A percentile compares a stretch with the other conserved stretches of the same genome.
These are phyloP conservation scores for Neopipo cinnamomea DNA, from an alignment of 2,113 vertebrate genomes.

Conservation along the genomic window DNA sequence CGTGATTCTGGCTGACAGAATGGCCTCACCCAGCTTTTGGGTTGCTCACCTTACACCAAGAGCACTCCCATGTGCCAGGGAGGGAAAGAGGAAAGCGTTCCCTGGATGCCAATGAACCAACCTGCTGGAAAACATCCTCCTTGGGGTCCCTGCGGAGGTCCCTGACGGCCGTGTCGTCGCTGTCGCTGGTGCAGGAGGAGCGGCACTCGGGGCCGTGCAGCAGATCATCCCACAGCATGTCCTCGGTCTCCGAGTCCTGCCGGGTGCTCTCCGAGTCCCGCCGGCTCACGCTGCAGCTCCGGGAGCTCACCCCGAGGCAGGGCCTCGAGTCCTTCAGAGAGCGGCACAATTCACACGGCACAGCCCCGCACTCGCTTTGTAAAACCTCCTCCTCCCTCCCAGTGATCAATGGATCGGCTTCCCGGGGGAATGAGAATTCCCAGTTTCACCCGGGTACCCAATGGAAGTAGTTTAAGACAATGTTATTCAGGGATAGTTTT, in stretches of 20 bases:
- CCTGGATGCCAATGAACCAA: neutral
- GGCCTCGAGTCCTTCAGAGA: conserved; percentile 55
- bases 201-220: conserved; percentile 89
- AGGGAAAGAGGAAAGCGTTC: too few relatives aligned
- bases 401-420: too few relatives aligned
- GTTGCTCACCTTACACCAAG: rapidly evolving
- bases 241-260: conserved; percentile 92
- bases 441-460: rapidly evolving
- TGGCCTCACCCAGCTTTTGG: neutral
- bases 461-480: neutral
- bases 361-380: rapidly evolving
- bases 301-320: conserved; percentile 27
- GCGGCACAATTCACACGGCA: neutral
- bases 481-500: rapidly evolving
- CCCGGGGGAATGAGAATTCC: neutral
- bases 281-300: conserved; percentile 64
- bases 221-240: conserved; percentile 94
- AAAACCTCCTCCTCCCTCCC: neutral
- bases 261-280: conserved; percentile 80
- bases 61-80: rapidly evolving
- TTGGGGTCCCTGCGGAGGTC: conserved; percentile 71
- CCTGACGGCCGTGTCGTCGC: conserved; percentile 70
- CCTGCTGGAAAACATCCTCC: conserved; percentile 89
- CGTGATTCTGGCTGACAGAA: rapidly evolving
- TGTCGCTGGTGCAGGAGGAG: conserved; percentile 88